A percentile compares a stretch with the other conserved stretches of the same genome.
Evolutionary conservation across 2,888 invertebrate genomes (phyloP).

Genomic region (Koerneria pararmatus): DNA sequence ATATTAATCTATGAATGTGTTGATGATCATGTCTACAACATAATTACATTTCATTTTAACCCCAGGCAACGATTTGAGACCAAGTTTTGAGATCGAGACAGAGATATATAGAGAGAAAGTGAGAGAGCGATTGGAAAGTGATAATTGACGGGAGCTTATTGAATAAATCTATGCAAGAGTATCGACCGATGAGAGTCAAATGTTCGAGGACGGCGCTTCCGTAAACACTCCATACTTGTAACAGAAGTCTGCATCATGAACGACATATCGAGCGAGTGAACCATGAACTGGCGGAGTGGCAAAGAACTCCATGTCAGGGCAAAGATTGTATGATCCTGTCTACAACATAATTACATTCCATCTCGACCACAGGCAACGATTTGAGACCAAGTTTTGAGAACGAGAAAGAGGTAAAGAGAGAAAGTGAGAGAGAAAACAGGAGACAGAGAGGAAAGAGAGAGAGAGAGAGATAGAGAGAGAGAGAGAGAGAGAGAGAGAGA

Average conservation of each 20-base stretch:
- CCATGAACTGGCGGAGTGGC: conserved; percentile 93
- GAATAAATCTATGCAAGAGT: neutral
- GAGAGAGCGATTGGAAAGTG: no score
- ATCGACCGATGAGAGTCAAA: neutral
- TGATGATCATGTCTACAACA: no score
- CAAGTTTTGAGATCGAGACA: no score
- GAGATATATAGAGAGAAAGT: neutral
- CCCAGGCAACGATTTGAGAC: neutral
- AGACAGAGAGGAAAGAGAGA: no score
- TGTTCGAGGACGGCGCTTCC: neutral
- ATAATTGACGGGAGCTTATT: no score
- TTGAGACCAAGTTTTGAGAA: neutral
- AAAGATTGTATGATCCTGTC: conserved; percentile 82
- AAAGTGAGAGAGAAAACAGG: no score
- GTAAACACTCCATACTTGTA: conserved; percentile 64
- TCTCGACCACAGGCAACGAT: neutral
- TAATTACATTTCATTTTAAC: conserved; percentile 13
- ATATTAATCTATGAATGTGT: no score
- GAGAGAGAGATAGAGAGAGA: no score
- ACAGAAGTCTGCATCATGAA: conserved; percentile 72
- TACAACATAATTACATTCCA: conserved; percentile 20
- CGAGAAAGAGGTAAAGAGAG: neutral
- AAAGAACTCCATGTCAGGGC: conserved; percentile 80
- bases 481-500: no score
- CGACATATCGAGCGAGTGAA: conserved; percentile 76